Conservation (phyloP, 2,113 vertebrate species). For the Pimephales promelas region DNA sequence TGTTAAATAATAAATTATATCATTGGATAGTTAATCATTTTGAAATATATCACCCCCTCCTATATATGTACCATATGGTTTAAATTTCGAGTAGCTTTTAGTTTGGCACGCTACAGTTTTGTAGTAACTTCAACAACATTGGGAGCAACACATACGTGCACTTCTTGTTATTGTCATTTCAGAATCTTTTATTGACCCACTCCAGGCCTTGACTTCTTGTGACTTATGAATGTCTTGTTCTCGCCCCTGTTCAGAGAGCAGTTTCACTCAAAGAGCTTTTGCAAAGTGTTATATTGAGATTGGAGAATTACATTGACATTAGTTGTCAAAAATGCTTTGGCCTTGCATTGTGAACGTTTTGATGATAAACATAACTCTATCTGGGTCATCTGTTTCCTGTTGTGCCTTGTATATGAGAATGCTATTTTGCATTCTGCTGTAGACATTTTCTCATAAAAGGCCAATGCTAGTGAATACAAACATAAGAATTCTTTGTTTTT, state of each 20-base stretch:
- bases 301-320: background rate
- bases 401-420: background rate
- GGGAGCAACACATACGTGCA: background rate
- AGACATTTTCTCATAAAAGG: background rate
- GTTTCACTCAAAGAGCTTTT: slow-evolving; percentile 1
- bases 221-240: background rate
- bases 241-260: background rate
- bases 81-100: background rate
- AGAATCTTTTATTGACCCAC: background rate
- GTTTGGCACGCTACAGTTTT: background rate
- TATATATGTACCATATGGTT: background rate
- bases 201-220: background rate
- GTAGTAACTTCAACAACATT: background rate
- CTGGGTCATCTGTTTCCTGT: background rate
- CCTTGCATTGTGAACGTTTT: background rate
- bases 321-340: background rate
- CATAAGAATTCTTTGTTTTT: background rate
- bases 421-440: background rate
- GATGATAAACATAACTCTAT: slow-evolving; percentile 6
- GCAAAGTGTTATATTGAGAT: background rate
- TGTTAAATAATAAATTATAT: background rate
- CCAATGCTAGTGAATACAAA: background rate
- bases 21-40: background rate
- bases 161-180: slow-evolving; percentile 1
- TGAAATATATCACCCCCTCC: background rate